Conservation (phyloP, 1,140 invertebrate genomes). For the Eupeodes corollae region DNA sequence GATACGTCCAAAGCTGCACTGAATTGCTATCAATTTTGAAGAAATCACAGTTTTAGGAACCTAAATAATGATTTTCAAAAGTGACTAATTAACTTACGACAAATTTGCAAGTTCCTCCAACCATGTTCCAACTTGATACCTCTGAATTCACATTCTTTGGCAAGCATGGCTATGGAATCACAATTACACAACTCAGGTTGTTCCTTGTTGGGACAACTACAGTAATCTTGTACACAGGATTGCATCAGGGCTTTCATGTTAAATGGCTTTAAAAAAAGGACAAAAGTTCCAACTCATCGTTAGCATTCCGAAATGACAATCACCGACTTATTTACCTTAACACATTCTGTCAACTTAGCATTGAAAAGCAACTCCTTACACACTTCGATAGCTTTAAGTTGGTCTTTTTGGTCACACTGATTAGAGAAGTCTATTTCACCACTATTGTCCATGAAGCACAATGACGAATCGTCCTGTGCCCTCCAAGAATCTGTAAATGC, state of each 20-base stretch:
- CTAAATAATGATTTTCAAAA: background rate
- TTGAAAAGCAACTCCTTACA: conserved; percentile 52
- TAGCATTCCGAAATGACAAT: background rate
- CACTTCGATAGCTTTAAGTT: conserved; percentile 45
- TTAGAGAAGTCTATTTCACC: conserved; percentile 21
- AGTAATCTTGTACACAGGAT: conserved; percentile 70
- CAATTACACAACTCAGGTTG: conserved; percentile 57
- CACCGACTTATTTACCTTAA: conserved; percentile 36
- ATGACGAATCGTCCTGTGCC: conserved; percentile 37
- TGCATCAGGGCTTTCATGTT: conserved; percentile 40
- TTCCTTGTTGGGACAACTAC: conserved; percentile 47
- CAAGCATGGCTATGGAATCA: conserved; percentile 61
- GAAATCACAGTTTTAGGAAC: background rate
- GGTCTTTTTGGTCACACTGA: conserved; percentile 24
- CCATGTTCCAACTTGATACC: conserved; percentile 47
- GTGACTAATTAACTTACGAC: conserved; percentile 53
- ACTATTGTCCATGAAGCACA: conserved; percentile 28
- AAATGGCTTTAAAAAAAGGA: conserved; percentile 40
- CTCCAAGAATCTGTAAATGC: conserved; percentile 49
- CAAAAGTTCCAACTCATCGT: background rate
- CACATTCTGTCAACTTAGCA: conserved; percentile 50
- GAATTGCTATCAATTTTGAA: conserved; percentile 49
- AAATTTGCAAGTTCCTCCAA: conserved; percentile 63
- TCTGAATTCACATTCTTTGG: conserved; percentile 58
- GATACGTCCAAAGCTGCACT: conserved; percentile 52